These are phyloP conservation scores for Rhamnusium bicolor DNA, from an alignment of 2,888 invertebrate species.

Conservation along the genomic window DNA sequence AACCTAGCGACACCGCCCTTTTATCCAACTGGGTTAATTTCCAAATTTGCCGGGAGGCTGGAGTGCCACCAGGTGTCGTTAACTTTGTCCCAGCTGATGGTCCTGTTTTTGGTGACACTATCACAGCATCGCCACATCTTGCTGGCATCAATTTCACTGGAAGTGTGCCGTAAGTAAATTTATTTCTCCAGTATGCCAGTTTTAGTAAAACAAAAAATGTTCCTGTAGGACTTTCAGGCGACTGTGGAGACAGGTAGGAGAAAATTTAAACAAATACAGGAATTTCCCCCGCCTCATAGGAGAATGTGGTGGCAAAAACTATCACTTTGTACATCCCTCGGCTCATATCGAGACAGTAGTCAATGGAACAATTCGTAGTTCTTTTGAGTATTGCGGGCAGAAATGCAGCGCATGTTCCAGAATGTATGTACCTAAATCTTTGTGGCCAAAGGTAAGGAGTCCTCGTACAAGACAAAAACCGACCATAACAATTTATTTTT, in stretches of 20 bases:
- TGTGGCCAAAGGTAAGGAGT: conserved; percentile 78
- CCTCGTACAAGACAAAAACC: too few relatives aligned
- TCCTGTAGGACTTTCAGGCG: conserved; percentile 86
- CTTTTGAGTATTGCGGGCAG: conserved; percentile 98
- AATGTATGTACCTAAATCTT: conserved; percentile 93
- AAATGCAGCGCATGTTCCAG: conserved; percentile 99
- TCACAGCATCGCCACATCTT: conserved; percentile 88
- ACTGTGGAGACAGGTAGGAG: conserved; percentile 93
- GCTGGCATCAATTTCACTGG: conserved; percentile 99
- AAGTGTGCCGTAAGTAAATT: conserved; percentile 86
- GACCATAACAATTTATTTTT: neutral
- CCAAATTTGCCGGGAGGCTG: conserved; percentile 95
- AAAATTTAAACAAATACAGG: conserved; percentile 86
- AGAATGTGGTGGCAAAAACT: conserved; percentile 99
- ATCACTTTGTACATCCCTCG: conserved; percentile 95
- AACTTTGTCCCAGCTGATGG: conserved; percentile 98
- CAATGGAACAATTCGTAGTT: conserved; percentile 87
- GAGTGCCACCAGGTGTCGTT: conserved; percentile 95
- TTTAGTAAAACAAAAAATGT: neutral
- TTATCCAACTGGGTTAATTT: conserved; percentile 96
- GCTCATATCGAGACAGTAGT: conserved; percentile 90
- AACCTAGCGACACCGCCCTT: conserved; percentile 97
- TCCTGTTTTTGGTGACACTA: conserved; percentile 93
- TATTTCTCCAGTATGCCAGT: neutral
- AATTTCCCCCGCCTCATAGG: conserved; percentile 95